phyloP scores from a whole-genome alignment of 1,140 invertebrate genomes.

The Rhopalosiphum maidis region DNA sequence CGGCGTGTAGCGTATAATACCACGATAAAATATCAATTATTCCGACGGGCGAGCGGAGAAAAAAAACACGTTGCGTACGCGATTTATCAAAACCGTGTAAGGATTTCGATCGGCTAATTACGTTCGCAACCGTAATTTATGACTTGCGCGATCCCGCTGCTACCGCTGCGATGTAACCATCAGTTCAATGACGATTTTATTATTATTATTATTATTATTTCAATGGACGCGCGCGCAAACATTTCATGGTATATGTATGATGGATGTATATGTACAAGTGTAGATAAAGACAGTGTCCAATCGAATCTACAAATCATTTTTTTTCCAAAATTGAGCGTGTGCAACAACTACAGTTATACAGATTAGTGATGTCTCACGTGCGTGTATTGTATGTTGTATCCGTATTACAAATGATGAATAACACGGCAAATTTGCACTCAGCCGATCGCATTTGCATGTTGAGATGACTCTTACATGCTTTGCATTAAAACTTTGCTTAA shows the following conservation, averaged over 20 bases:
- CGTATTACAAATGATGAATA: neutral
- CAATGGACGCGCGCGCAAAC: neutral
- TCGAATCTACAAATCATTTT: neutral
- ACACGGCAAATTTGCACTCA: too few species aligned
- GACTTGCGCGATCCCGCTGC: neutral
- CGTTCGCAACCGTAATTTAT: neutral
- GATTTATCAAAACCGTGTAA: constrained; percentile 11
- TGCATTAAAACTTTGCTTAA: too few species aligned
- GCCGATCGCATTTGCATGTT: too few species aligned
- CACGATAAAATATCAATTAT: constrained; percentile 17
- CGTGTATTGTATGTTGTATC: neutral
- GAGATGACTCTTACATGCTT: too few species aligned
- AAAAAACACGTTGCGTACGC: neutral
- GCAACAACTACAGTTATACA: neutral
- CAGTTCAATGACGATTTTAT: neutral
- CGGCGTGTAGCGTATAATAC: neutral
- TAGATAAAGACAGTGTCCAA: neutral
- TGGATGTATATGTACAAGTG: too few species aligned
- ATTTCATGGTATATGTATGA: neutral
- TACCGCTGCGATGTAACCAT: neutral
- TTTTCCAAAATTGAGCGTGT: neutral
- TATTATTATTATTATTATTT: neutral
- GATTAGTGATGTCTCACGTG: neutral
- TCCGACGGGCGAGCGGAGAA: neutral
- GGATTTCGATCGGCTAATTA: constrained; percentile 3